Evolutionary conservation across 2,797 vertebrate genomes (phyloP), one percentile per base, ranked within the genome.

Genomic region (Cuculus canorus): DNA sequence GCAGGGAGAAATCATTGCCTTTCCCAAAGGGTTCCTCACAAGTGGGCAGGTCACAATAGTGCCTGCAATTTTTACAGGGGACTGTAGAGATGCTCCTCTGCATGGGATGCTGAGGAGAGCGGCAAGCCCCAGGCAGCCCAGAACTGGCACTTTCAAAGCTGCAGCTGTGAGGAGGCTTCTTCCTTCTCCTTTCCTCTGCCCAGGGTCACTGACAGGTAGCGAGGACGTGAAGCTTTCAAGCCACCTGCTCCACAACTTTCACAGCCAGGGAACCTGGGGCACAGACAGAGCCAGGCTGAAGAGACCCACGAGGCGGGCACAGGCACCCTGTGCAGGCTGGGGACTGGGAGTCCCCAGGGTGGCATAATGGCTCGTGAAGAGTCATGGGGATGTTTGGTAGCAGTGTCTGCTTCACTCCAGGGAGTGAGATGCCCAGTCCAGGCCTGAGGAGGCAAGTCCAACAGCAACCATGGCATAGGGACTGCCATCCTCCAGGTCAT

Each of bases 41-140:
- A 25, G 50, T 0, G 0, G 13, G 52, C 50, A 61, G 77, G 73
- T 22, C 69, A 64, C 41, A 8, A 27, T 12, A 35, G 19, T 13
- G 50, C 48, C 69, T 75, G 50, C 24, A 43, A 7, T 66, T 69
- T 13, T 53, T 48, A 47, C 10, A 21, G 54, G 37, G 37, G 5
- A 11, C 63, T 43, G 15, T 5, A 41, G 61, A 65, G 54, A 52
- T 35, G n/a, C 57, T 47, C 7, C 22, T 53, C 30, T 28, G n/a
- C 18, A 27, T 8, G 41, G n/a, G 21, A 69, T 43, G 70, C 53
- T 0, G 2, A 52, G 52, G 30, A 70, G 21, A 76, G 28, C 1
- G 1, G 43, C 43, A 52, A 59, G 37, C 24, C 18, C 35, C 39
- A 21, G 24, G 45, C 59, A 86, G 33, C 47, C 53, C 75, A 56